phyloP scores from a whole-genome alignment of 1,140 invertebrate genomes.

The Lepidostoma basale region DNA sequence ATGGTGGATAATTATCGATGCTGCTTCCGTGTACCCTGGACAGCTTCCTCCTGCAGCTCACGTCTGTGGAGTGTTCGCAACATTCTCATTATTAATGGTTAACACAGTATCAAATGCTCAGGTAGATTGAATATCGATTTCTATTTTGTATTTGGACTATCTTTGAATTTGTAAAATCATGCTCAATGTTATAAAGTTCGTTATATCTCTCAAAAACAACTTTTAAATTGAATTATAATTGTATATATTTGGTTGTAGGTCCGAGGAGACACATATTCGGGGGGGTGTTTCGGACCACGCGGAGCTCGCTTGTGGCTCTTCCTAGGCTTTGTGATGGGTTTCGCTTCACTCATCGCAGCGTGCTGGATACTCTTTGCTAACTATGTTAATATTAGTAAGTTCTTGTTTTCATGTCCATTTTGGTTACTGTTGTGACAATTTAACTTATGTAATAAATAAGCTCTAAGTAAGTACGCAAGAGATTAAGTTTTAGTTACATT shows the following conservation, averaged over 20 bases:
- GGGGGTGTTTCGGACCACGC: conserved; percentile 85
- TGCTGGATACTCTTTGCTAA: conserved; percentile 94
- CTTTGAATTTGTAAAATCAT: neutral
- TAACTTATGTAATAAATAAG: conserved; percentile 23
- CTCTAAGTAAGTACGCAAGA: conserved; percentile 21
- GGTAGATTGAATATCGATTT: conserved; percentile 56
- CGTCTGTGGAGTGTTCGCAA: conserved; percentile 93
- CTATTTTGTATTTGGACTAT: no score
- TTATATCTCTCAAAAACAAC: neutral
- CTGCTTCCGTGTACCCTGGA: conserved; percentile 73
- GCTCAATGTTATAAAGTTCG: neutral
- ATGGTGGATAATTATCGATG: conserved; percentile 98
- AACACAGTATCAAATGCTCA: conserved; percentile 96
- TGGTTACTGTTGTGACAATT: no score
- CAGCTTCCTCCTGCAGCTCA: conserved; percentile 74
- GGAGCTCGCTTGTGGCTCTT: conserved; percentile 96
- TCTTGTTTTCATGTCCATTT: no score
- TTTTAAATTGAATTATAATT: neutral
- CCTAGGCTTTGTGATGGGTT: conserved; percentile 94
- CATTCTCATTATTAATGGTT: conserved; percentile 94
- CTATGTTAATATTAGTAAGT: conserved; percentile 64
- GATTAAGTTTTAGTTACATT: no score
- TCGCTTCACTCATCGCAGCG: conserved; percentile 92
- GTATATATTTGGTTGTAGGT: conserved; percentile 54
- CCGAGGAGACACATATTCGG: conserved; percentile 85